A percentile compares a stretch with the other conserved stretches of the same genome.
These are phyloP conservation scores for Synergus itoensis DNA, from an alignment of 2,888 invertebrate species.

Conservation along the genomic window DNA sequence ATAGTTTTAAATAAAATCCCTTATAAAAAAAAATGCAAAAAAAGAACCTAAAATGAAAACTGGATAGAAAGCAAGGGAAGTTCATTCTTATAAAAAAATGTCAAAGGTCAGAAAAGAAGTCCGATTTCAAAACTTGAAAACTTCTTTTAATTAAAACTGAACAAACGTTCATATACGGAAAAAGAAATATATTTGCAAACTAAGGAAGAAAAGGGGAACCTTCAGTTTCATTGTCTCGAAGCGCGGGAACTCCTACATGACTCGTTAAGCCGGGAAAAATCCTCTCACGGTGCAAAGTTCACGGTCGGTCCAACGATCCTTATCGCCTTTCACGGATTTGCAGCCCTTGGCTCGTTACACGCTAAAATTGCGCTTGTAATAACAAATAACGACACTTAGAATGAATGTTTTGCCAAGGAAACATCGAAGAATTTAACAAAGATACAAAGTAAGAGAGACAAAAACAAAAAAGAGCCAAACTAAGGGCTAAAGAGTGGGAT, in stretches of 20 bases:
- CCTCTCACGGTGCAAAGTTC: constrained; percentile 74
- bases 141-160: background rate
- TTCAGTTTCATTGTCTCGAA: constrained; percentile 25
- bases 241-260: constrained; percentile 28
- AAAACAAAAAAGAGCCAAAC: background rate
- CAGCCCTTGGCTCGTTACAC: constrained; percentile 60
- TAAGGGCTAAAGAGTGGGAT: too few species aligned
- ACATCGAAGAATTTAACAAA: background rate
- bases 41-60: too few species aligned
- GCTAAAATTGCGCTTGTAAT: constrained; percentile 61
- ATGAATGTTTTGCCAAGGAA: background rate
- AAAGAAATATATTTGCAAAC: background rate
- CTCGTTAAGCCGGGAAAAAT: constrained; percentile 59
- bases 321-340: constrained; percentile 57
- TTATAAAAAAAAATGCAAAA: too few species aligned
- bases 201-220: constrained; percentile 15
- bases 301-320: constrained; percentile 63
- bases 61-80: too few species aligned
- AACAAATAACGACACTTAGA: constrained; percentile 51
- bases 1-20: too few species aligned
- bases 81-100: too few species aligned
- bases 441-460: background rate
- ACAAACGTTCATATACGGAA: background rate
- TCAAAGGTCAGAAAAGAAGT: background rate
- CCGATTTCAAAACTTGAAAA: background rate